Base-by-base conservation (phyloP, 2,113 vertebrate species). In the Aspiorhynchus laticeps region DNA sequence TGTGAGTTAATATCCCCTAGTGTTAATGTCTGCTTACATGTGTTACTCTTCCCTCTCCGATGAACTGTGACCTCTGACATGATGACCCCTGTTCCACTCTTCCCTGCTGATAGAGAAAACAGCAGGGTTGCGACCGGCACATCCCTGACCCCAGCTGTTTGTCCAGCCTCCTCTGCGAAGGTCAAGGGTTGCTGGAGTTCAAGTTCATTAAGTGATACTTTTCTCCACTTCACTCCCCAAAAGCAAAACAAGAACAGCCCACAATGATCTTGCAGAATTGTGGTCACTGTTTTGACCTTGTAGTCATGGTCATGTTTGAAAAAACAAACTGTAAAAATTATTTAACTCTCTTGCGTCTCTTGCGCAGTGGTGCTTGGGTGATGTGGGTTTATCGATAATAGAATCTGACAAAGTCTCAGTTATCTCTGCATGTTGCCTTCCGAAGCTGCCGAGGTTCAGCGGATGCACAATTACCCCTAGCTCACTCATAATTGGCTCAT, bases 181-280 rank as follows among this genome's bases (percentile, higher is more conserved):
- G 87, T 88, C 80, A 85, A 5, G 63, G 88, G 89, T 88, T 80
- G 63, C 73, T 26, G 59, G 89, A 93, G 95, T 94, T 95, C 94
- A 95, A 95, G 95, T 95, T 94, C 95, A 94, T 93, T 93, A 93
- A 93, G 91, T 93, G 93, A 91, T 74, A 88, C 86, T 59, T n/a
- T 56, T 89, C 89, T 92, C 91, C 85, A 86, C 74, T 87, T 93
- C 82, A 74, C 46, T 87, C 17, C 41, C 78, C 14, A 19, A 85
- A 59, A 65, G 24, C 48, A 67, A 28, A 33, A 63, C 21, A 19
- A 48, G 24, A 80, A 61, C 21, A 80, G 4, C 28, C 15, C 67
- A 12, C 77, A 67, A 79, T 71, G 7, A 83, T 26, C 19, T 80
- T 10, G 43, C 41, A 83, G n/a, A 82, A 59, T 24, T 36, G 38